Conservation (phyloP, 1,140 invertebrate species). For the Dolichoris vasculosae region DNA sequence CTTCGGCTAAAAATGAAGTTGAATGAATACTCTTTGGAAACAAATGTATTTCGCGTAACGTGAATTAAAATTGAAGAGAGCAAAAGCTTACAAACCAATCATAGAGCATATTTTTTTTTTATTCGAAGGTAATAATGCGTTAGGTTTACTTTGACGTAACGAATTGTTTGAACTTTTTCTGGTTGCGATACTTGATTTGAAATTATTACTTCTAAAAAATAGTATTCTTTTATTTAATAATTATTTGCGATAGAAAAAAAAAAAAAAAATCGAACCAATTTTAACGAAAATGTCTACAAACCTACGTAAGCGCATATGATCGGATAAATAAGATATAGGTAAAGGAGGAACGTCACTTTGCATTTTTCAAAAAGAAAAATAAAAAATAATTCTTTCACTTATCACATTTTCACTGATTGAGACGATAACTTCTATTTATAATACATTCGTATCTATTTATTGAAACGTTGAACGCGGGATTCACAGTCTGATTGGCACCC, state of each 20-base stretch:
- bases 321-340: slow-evolving; percentile 67
- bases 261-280: no score
- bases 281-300: slow-evolving; percentile 55
- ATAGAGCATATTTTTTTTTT: slow-evolving; percentile 71
- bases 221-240: background rate
- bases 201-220: slow-evolving; percentile 38
- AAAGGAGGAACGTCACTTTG: slow-evolving; percentile 70
- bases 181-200: slow-evolving; percentile 68
- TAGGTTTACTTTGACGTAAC: background rate
- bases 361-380: slow-evolving; percentile 63
- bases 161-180: slow-evolving; percentile 60
- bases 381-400: slow-evolving; percentile 40
- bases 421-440: slow-evolving; percentile 19
- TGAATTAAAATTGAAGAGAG: background rate
- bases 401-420: slow-evolving; percentile 46
- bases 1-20: slow-evolving; percentile 56
- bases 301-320: slow-evolving; percentile 63
- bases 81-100: slow-evolving; percentile 63
- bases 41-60: no score
- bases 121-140: slow-evolving; percentile 66
- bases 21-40: no score
- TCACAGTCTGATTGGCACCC: slow-evolving; percentile 43
- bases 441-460: background rate
- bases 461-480: slow-evolving; percentile 25
- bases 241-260: background rate